Evolutionary conservation across 2,113 vertebrate genomes (phyloP).

Genomic region (Thomomys bottae): DNA sequence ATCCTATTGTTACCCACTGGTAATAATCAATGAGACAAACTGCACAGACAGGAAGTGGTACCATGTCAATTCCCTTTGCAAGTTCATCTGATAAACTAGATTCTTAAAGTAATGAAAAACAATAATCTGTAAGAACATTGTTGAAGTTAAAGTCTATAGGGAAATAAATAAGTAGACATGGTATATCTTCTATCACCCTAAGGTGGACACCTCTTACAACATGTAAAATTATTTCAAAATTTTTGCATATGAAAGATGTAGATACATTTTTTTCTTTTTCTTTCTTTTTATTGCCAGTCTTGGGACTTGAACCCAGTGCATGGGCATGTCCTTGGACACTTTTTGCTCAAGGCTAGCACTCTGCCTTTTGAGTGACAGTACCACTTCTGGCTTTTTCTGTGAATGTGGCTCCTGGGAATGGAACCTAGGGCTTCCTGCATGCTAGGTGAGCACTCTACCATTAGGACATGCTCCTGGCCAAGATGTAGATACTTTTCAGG

Average conservation of each 20-base stretch:
- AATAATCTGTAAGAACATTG: neutral
- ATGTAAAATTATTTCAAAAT: neutral
- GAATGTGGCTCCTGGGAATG: no score
- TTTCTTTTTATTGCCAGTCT: no score
- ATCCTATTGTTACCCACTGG: neutral
- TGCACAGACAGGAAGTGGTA: neutral
- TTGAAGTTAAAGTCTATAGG: neutral
- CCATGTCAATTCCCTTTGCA: neutral
- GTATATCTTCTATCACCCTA: neutral
- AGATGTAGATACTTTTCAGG: neutral
- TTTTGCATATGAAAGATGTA: neutral
- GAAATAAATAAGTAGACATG: neutral
- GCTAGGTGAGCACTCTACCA: no score
- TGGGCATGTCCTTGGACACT: no score
- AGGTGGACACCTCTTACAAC: slow-evolving; percentile 11
- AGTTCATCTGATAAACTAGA: neutral
- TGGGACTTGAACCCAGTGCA: no score
- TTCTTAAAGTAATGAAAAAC: neutral
- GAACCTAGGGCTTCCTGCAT: no score
- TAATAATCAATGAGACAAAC: neutral
- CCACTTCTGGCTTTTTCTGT: no score
- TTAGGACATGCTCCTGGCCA: no score
- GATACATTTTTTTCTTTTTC: no score
- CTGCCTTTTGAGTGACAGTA: no score
- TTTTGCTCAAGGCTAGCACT: no score